Percentiles rank a stretch among this genome's conserved stretches.
Conservation (phyloP, 2,113 vertebrate genomes). For the Poicephalus meyeri region DNA sequence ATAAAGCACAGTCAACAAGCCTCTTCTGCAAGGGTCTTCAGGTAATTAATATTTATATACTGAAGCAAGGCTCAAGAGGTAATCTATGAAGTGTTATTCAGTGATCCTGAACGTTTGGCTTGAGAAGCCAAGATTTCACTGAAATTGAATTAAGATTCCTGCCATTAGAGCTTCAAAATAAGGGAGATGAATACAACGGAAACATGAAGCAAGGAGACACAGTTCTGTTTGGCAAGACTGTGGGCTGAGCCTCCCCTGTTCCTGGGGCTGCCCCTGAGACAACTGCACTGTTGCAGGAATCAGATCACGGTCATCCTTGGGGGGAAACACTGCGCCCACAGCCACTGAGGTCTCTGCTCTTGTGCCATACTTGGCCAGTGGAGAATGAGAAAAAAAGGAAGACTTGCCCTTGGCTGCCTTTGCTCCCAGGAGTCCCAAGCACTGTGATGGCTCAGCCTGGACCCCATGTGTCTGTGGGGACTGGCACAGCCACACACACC, state of each 20-base stretch:
- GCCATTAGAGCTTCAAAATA: background rate
- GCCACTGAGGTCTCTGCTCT: background rate
- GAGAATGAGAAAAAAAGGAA: background rate
- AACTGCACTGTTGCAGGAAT: background rate
- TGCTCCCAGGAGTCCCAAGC: fast-evolving
- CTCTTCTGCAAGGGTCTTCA: background rate
- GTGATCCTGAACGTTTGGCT: background rate
- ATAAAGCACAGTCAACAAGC: background rate
- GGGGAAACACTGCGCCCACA: background rate
- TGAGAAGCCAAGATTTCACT: background rate
- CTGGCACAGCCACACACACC: background rate
- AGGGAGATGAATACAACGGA: background rate
- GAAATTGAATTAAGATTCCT: background rate
- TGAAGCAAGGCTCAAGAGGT: background rate
- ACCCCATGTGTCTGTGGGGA: fast-evolving
- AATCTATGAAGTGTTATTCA: background rate
- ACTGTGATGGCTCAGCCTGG: fast-evolving
- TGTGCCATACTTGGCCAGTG: fast-evolving
- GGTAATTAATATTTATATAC: background rate
- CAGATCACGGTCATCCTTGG: fast-evolving
- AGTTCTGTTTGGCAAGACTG: background rate
- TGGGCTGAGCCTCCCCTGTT: background rate
- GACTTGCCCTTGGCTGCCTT: background rate
- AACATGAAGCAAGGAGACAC: background rate
- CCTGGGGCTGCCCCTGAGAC: background rate